phyloP scores from a whole-genome alignment of 2,888 invertebrate species.

The Hypomecis punctinalis region DNA sequence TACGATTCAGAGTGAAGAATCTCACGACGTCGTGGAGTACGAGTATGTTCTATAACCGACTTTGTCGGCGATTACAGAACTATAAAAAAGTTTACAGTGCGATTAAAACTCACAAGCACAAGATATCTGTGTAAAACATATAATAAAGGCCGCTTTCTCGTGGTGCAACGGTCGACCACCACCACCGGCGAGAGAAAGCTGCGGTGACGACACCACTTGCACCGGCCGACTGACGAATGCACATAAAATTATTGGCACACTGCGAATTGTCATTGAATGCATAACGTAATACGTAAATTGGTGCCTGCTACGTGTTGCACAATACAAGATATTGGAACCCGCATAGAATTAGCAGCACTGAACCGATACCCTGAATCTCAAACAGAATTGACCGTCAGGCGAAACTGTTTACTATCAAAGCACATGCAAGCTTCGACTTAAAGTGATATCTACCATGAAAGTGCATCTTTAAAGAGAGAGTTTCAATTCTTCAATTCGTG shows the following conservation, averaged over 20 bases:
- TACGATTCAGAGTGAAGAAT: too few relatives aligned
- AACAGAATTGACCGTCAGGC: not conserved
- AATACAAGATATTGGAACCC: slow-evolving; percentile 20
- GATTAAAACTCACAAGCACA: slow-evolving; percentile 30
- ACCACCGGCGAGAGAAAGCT: slow-evolving; percentile 69
- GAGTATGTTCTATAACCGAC: too few relatives aligned
- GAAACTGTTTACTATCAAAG: slow-evolving; percentile 1
- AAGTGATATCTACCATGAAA: slow-evolving; percentile 3
- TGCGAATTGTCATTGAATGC: slow-evolving; percentile 34
- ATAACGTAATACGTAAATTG: slow-evolving; percentile 38
- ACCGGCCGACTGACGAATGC: slow-evolving; percentile 55
- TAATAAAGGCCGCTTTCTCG: slow-evolving; percentile 70
- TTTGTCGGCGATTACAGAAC: too few relatives aligned
- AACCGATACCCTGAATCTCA: not conserved
- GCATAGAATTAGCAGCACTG: not conserved
- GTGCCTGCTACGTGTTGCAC: slow-evolving; percentile 18
- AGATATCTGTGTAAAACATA: slow-evolving; percentile 50
- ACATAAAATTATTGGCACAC: slow-evolving; percentile 46
- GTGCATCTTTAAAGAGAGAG: slow-evolving; percentile 18
- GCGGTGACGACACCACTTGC: slow-evolving; percentile 69
- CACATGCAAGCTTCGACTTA: not conserved
- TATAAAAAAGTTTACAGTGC: not conserved
- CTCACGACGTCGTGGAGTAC: too few relatives aligned
- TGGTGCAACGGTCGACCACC: slow-evolving; percentile 58
- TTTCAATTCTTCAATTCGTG: slow-evolving; percentile 9